These are phyloP conservation scores for Ciconia boyciana DNA, from an alignment of 2,113 vertebrate genomes.

Conservation along the genomic window DNA sequence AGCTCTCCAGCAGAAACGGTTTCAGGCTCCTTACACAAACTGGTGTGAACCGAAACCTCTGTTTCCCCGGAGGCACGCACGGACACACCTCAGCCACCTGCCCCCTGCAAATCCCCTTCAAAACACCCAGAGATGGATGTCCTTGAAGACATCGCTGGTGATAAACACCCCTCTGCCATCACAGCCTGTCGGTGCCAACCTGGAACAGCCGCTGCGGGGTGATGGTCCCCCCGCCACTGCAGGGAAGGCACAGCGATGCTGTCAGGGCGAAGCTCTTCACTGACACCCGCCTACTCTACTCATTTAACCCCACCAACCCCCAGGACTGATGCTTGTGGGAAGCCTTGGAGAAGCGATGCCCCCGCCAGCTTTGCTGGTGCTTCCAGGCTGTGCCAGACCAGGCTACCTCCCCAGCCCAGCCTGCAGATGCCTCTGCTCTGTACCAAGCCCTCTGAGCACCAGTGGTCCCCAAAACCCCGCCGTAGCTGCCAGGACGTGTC, in stretches of 20 bases:
- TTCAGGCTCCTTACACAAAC: background rate
- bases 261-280: background rate
- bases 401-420: background rate
- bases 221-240: background rate
- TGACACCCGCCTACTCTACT: background rate
- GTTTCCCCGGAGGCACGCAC: background rate
- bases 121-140: background rate
- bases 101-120: background rate
- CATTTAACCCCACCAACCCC: background rate
- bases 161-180: background rate
- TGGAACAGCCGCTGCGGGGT: background rate
- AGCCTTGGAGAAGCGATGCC: accelerated
- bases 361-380: background rate
- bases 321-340: background rate
- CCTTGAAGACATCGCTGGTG: background rate
- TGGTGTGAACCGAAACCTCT: background rate
- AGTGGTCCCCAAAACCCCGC: background rate
- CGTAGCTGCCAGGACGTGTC: background rate
- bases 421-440: background rate
- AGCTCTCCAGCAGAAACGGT: background rate
- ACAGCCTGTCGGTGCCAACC: accelerated
- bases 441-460: background rate
- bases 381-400: background rate
- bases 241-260: background rate
- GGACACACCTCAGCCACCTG: background rate